Base-by-base conservation (phyloP, 2,888 invertebrate species). In the Crepidodera aurea region DNA sequence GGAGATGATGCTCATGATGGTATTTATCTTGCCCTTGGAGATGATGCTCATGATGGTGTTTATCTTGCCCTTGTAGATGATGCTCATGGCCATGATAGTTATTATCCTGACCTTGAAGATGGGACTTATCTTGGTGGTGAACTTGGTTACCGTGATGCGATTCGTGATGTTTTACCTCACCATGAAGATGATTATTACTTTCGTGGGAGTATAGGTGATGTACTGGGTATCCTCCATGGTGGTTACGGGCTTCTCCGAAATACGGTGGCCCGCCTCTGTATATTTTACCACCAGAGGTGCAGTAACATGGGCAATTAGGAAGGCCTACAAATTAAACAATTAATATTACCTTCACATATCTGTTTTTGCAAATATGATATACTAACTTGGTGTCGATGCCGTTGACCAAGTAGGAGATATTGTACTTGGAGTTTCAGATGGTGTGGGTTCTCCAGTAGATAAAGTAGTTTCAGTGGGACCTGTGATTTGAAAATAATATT, bases 91-190 rank as follows among this genome's bases (percentile, higher is more conserved):
- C 37, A 1, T 51, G 34, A 15, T 48, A 29, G 12, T 51, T 32
- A 6, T 53, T 53, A 15, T 40, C 53, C n/a, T 40, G 18, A 18
- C 22, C 10, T 12, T 53, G 37, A 7, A 19, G 18, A n/a, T 27
- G 48, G n/a, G n/a, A 22, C 6, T 22, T 10, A 10, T 57, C 16
- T 10, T 63, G 59, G 13, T 60, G 57, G n/a, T 57, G 39, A 0
- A 10, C 32, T 10, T 32, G 34, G 2, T 34, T n/a, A 8, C 4
- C 34, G 2, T 34, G 34, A 2, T 12, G 13, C 2, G 2, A 1
- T 25, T 40, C 22, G n/a, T 64, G 60, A 27, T 66, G 61, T 51
- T 46, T 56, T 22, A 58, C 55, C 46, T 56, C 46, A 18, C 10
- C 10, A 19, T 37, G 50, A 10, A 13, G 16, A 12, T 48, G 48